A percentile compares a stretch with the other conserved stretches of the same genome.
Evolutionary conservation across 2,888 invertebrate genomes (phyloP).

Genomic region (Heliothis peltigera): DNA sequence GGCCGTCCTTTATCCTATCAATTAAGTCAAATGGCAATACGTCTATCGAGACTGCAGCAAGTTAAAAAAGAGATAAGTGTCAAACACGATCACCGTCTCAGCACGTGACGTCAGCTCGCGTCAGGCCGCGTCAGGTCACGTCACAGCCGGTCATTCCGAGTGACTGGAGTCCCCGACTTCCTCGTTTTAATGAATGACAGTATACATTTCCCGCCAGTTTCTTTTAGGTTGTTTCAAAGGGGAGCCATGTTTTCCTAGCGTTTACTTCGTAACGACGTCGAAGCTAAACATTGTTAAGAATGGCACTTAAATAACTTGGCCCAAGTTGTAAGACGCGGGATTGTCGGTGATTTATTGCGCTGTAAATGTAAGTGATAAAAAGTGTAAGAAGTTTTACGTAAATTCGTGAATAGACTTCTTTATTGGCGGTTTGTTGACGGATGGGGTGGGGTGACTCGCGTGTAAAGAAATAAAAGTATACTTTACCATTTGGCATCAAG

Average conservation of each 20-base stretch:
- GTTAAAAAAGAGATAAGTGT: conserved; percentile 28
- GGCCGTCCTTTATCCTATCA: no score
- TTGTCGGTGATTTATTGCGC: conserved; percentile 45
- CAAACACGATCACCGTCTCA: conserved; percentile 17
- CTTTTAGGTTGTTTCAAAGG: conserved; percentile 73
- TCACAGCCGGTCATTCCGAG: conserved; percentile 40
- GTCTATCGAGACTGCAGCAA: conserved; percentile 11
- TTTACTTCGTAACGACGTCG: conserved; percentile 73
- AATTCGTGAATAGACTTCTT: conserved; percentile 51
- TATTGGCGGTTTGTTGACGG: conserved; percentile 48
- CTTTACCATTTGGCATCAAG: conserved; percentile 16
- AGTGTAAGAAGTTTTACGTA: conserved; percentile 51
- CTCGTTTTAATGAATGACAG: conserved; percentile 65
- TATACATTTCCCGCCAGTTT: conserved; percentile 63
- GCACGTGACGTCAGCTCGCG: conserved; percentile 1
- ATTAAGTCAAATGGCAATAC: no score
- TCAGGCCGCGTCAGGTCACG: conserved; percentile 18
- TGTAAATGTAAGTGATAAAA: conserved; percentile 55
- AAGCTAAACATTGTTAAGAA: conserved; percentile 79
- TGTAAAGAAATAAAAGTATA: conserved; percentile 31
- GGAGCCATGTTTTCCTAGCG: conserved; percentile 72
- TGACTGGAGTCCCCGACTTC: conserved; percentile 52
- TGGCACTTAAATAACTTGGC: conserved; percentile 69
- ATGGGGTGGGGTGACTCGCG: conserved; percentile 28
- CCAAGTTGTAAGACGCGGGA: conserved; percentile 52